A percentile compares a stretch with the other conserved stretches of the same genome.
phyloP scores from a whole-genome alignment of 1,140 invertebrate species.

The Drosophila equinoxialis region DNA sequence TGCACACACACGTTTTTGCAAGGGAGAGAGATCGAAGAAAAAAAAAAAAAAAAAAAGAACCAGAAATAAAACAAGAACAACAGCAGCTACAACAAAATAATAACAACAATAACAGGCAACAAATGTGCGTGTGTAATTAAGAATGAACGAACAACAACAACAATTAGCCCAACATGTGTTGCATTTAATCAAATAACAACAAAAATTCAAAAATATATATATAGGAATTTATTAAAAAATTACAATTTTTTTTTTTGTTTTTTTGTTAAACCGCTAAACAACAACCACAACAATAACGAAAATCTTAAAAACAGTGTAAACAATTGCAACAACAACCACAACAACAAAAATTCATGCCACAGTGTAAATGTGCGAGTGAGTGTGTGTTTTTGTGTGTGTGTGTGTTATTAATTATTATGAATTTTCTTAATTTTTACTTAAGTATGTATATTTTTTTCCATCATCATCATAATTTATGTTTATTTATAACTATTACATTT shows the following conservation, averaged over 20 bases:
- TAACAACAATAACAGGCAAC: conserved; percentile 41
- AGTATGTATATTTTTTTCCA: not conserved
- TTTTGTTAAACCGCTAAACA: conserved; percentile 13
- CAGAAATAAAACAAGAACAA: conserved; percentile 24
- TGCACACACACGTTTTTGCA: conserved; percentile 60
- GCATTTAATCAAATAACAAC: conserved; percentile 19
- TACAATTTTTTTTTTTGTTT: not conserved
- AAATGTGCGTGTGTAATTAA: conserved; percentile 21
- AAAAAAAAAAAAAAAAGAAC: conserved; percentile 21
- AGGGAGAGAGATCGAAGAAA: conserved; percentile 36
- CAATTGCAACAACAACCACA: conserved; percentile 24
- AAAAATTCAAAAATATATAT: conserved; percentile 6
- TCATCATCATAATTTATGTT: not conserved
- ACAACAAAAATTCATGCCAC: conserved; percentile 31
- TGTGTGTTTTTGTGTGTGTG: conserved; percentile 8
- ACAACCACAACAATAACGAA: conserved; percentile 23
- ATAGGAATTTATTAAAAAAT: not conserved
- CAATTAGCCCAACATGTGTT: conserved; percentile 17
- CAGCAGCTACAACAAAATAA: conserved; percentile 28
- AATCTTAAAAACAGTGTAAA: conserved; percentile 35
- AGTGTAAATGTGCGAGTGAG: conserved; percentile 33
- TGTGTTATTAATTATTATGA: conserved; percentile 57
- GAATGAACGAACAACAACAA: conserved; percentile 15
- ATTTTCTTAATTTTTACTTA: conserved; percentile 38
- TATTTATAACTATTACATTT: conserved; percentile 12